Evolutionary conservation across 2,888 invertebrate genomes (phyloP).

Genomic region (Calameuta pallipes): DNA sequence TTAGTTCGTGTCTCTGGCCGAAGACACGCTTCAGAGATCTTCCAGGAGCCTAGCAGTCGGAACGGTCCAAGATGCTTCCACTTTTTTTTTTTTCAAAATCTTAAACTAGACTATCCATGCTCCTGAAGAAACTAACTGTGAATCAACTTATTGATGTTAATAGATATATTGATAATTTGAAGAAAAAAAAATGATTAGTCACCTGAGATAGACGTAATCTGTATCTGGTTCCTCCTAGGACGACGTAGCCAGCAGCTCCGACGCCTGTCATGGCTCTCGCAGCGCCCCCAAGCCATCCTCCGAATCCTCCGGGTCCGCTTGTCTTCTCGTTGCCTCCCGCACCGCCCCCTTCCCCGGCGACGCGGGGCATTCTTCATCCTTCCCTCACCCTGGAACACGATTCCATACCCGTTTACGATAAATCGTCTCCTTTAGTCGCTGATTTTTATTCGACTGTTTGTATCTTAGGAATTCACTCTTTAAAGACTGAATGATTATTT

Average conservation of each 20-base stretch:
- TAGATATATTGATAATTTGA: background rate
- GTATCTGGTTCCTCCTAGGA: slow-evolving; percentile 79
- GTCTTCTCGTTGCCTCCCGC: slow-evolving; percentile 44
- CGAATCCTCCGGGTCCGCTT: slow-evolving; percentile 41
- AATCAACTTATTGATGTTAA: background rate
- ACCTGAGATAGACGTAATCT: slow-evolving; percentile 71
- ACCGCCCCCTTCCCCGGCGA: slow-evolving; percentile 59
- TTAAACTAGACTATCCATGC: background rate
- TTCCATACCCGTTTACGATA: background rate
- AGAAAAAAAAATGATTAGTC: background rate
- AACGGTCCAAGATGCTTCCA: background rate
- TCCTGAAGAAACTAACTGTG: background rate
- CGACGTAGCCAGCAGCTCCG: slow-evolving; percentile 68
- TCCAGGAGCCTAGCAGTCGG: background rate
- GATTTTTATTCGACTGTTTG: background rate
- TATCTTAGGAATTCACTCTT: background rate
- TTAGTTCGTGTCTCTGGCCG: background rate
- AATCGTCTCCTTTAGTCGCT: background rate
- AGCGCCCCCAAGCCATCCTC: slow-evolving; percentile 58
- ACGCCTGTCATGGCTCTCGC: slow-evolving; percentile 54
- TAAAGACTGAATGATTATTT: background rate
- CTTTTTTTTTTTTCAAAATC: background rate
- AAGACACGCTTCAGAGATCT: background rate
- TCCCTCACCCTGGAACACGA: slow-evolving; percentile 44
- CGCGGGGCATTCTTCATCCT: slow-evolving; percentile 65